phyloP scores from a whole-genome alignment of 2,888 invertebrate genomes.

The Diachrysia chrysitis region DNA sequence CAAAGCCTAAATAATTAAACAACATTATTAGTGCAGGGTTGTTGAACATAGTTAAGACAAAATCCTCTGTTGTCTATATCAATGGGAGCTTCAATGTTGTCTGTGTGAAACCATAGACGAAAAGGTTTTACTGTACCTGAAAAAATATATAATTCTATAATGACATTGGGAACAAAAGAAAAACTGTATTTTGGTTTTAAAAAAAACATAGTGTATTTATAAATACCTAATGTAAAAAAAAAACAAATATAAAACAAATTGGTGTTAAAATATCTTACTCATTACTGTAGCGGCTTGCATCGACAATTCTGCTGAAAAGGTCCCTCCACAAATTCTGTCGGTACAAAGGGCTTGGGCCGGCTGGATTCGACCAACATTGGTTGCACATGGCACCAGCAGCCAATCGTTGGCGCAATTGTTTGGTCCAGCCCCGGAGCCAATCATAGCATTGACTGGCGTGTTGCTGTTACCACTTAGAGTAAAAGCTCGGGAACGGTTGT shows the following conservation, averaged over 20 bases:
- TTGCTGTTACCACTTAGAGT: slow-evolving; percentile 94
- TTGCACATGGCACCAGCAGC: slow-evolving; percentile 94
- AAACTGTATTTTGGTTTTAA: too few relatives aligned
- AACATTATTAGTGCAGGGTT: slow-evolving; percentile 93
- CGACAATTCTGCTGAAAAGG: slow-evolving; percentile 92
- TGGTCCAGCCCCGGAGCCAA: slow-evolving; percentile 90
- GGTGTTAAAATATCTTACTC: slow-evolving; percentile 88
- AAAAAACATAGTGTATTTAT: too few relatives aligned
- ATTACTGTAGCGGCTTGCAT: slow-evolving; percentile 91
- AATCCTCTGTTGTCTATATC: slow-evolving; percentile 94
- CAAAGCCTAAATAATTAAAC: slow-evolving; percentile 23
- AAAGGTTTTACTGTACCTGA: slow-evolving; percentile 95
- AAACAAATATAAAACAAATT: not conserved
- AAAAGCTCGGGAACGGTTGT: slow-evolving; percentile 93
- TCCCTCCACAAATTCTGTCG: slow-evolving; percentile 95
- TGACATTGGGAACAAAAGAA: too few relatives aligned
- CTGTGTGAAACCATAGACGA: slow-evolving; percentile 93
- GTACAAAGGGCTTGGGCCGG: slow-evolving; percentile 91
- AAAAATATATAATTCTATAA: not conserved
- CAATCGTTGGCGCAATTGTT: slow-evolving; percentile 94
- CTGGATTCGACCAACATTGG: slow-evolving; percentile 90
- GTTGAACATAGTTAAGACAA: slow-evolving; percentile 95
- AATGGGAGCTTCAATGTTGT: slow-evolving; percentile 93
- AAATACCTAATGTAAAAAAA: too few relatives aligned
- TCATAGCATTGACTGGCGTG: slow-evolving; percentile 91